Percentiles rank a stretch among this genome's conserved stretches.
phyloP scores from a whole-genome alignment of 2,888 invertebrate genomes.

The Ochropacha duplaris region DNA sequence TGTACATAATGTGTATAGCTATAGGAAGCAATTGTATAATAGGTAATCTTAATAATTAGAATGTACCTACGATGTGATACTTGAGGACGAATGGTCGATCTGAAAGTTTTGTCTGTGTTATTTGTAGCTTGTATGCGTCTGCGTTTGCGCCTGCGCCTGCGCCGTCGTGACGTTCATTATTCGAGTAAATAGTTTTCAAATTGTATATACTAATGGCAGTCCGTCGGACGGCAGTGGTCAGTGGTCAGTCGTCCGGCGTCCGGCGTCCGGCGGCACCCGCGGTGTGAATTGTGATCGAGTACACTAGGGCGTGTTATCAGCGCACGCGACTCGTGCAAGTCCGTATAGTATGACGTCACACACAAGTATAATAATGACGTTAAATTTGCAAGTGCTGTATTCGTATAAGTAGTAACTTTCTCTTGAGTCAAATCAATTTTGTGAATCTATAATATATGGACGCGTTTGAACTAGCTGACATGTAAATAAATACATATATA shows the following conservation, averaged over 20 bases:
- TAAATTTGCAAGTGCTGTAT: too few relatives aligned
- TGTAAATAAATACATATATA: neutral
- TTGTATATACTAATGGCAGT: neutral
- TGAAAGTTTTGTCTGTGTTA: constrained; percentile 17
- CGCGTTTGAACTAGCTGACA: neutral
- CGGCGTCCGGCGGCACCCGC: neutral
- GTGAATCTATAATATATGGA: neutral
- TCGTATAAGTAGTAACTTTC: too few relatives aligned
- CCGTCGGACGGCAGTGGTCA: too few relatives aligned
- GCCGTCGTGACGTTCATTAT: neutral
- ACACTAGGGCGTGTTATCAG: neutral
- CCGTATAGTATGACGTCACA: neutral
- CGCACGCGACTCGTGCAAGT: neutral
- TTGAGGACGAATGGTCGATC: constrained; percentile 18
- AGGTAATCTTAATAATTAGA: constrained; percentile 18
- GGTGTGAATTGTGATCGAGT: neutral
- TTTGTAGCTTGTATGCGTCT: neutral
- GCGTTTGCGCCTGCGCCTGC: neutral
- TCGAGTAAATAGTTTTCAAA: neutral
- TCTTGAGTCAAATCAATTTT: neutral
- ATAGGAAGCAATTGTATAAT: constrained; percentile 21
- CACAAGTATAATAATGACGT: too few relatives aligned
- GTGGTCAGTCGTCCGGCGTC: too few relatives aligned
- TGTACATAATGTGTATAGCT: constrained; percentile 17
- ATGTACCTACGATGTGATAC: constrained; percentile 12